phyloP scores from a whole-genome alignment of 2,888 invertebrate genomes.

The Volucella inanis region DNA sequence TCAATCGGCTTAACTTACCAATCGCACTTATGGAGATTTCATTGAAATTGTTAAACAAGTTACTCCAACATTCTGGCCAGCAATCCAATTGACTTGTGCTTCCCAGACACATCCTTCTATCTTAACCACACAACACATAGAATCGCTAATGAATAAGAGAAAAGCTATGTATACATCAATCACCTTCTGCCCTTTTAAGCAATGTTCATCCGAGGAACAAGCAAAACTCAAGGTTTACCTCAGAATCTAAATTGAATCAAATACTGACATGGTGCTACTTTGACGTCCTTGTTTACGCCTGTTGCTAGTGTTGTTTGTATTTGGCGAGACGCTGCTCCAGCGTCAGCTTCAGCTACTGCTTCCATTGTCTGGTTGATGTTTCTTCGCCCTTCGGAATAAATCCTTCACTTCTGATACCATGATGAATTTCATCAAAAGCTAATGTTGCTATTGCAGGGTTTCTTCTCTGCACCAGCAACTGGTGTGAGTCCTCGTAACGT shows the following conservation, averaged over 20 bases:
- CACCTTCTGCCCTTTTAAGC: background rate
- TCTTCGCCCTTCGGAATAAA: background rate
- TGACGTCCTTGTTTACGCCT: background rate
- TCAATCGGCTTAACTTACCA: background rate
- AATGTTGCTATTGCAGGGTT: no score
- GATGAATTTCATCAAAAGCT: background rate
- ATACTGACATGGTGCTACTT: background rate
- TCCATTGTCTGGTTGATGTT: background rate
- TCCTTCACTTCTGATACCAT: background rate
- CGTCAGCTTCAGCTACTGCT: no score
- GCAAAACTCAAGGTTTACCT: background rate
- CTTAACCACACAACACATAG: background rate
- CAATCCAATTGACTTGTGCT: background rate
- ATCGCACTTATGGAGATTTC: background rate
- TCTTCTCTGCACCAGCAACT: background rate
- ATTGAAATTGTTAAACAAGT: background rate
- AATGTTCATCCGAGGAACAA: background rate
- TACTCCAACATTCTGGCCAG: background rate
- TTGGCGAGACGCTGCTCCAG: no score
- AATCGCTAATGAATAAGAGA: slow-evolving; percentile 1
- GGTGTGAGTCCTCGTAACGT: background rate
- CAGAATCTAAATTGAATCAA: background rate
- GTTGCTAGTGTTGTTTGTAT: background rate
- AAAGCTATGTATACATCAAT: slow-evolving; percentile 1
- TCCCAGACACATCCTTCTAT: background rate